Evolutionary conservation across 2,797 vertebrate genomes (phyloP).

Genomic region (Sebastes iracundus): DNA sequence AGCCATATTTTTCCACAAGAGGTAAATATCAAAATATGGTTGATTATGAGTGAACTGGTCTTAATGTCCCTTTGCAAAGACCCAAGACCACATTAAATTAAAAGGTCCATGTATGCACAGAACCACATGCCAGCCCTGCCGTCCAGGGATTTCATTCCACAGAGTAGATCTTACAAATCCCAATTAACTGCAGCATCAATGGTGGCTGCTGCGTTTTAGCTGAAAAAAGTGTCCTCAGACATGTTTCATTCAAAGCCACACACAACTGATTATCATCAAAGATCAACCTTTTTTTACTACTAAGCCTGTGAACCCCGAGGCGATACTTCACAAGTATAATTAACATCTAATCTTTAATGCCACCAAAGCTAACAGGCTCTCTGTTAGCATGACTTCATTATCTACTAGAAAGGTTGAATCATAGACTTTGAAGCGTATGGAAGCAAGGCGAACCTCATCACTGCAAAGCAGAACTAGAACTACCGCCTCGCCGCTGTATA

Average conservation of each 20-base stretch:
- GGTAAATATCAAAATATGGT: no score
- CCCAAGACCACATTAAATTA: no score
- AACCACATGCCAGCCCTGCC: not conserved
- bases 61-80: no score
- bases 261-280: not conserved
- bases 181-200: not conserved
- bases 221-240: not conserved
- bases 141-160: no score
- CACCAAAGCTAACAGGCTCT: constrained; percentile 18
- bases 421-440: not conserved
- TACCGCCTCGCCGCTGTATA: rapidly evolving
- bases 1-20: no score
- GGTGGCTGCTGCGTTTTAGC: not conserved
- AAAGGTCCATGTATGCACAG: no score
- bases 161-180: not conserved
- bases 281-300: not conserved
- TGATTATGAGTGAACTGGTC: no score
- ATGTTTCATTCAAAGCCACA: not conserved
- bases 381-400: constrained; percentile 13
- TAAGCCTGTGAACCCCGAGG: not conserved
- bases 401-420: constrained; percentile 12
- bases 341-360: constrained; percentile 37
- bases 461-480: not conserved
- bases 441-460: not conserved
- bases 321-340: constrained; percentile 21